phyloP scores from a whole-genome alignment of 2,113 vertebrate species.

The Pterocles burchelli region DNA sequence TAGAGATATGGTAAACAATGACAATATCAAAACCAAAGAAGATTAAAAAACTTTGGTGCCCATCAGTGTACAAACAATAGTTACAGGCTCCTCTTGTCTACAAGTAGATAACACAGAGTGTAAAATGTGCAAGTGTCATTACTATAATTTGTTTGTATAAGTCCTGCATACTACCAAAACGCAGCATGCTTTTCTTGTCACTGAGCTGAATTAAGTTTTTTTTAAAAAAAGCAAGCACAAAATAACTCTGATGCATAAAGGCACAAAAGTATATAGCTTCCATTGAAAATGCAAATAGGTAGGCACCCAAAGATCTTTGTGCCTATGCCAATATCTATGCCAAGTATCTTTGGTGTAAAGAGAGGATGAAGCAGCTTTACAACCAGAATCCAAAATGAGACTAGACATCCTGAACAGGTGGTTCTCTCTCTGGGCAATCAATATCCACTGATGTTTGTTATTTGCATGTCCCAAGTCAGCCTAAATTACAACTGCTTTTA shows the following conservation, averaged over 20 bases:
- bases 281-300: background rate
- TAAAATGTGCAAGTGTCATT: background rate
- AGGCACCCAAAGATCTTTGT: background rate
- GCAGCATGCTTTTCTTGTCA: background rate
- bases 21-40: background rate
- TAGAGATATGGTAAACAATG: background rate
- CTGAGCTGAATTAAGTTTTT: background rate
- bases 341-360: background rate
- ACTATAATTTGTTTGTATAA: background rate
- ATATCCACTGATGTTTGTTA: background rate
- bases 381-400: background rate
- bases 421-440: background rate
- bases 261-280: background rate
- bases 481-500: background rate
- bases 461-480: background rate
- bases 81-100: background rate
- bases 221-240: background rate
- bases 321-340: background rate
- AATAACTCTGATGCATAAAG: background rate
- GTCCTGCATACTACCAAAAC: background rate
- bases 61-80: background rate
- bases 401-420: background rate
- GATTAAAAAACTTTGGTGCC: background rate
- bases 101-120: background rate
- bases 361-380: background rate